Base-by-base conservation (phyloP, 2,888 invertebrate species). In the Oxytorus armatus region DNA sequence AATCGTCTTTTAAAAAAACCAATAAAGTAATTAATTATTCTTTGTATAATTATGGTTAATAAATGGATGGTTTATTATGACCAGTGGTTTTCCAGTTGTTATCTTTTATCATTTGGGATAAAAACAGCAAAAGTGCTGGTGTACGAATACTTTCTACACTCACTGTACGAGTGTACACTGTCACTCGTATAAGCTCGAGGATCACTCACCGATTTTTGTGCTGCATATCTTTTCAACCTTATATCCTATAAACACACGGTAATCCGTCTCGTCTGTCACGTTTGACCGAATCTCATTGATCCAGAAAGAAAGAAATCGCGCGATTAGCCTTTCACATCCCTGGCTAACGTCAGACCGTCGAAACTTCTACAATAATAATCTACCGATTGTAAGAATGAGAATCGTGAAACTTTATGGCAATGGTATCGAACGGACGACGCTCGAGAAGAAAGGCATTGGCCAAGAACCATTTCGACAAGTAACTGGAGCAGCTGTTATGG, bases 401-500 rank as follows among this genome's bases (percentile, higher is more conserved):
- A 7, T 23, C 61, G 61, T 61, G 25, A 61, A 16, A 55, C 23
- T 55, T 53, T 55, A 61, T 61, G 10, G 39, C 42, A 0, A 63
- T 25, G 16, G 11, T 68, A 25, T 42, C 55, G 55, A 16, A 25
- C 14, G 16, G 42, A 7, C 29, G 33, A 49, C 14, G 36, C 8
- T 25, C 11, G 42, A 61, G 42, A 42, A 61, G 23, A 61, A 61
- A 61, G 23, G 21, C 11, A 53, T 25, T 53, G 53, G 53, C 4
- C 53, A 42, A 39, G 23, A 11, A 61, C 21, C 59, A 21, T 18
- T 16, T 16, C 33, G 10, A 7, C 18, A 53, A 4, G n/a, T 61
- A 61, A 61, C 42, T 42, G 61, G 42, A 61, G 42, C 42, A 61
- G 61, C 23, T 61, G 42, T 61, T 59, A 53, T 25, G 25, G n/a